Evolutionary conservation across 2,888 invertebrate species (phyloP).

Genomic region (Gymnosoma rotundatum): DNA sequence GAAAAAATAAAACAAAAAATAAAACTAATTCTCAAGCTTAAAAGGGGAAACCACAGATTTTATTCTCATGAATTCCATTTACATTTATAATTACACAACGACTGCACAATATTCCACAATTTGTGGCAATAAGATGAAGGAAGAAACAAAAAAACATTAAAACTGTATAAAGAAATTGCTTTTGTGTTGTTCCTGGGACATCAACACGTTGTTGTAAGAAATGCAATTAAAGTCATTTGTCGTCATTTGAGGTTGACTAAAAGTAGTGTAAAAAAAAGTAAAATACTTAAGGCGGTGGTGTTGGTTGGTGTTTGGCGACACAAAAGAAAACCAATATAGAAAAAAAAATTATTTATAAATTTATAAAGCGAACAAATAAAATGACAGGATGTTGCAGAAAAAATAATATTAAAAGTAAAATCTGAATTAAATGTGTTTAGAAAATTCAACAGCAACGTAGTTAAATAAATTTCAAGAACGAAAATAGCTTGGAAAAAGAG

Average conservation of each 20-base stretch:
- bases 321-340: background rate
- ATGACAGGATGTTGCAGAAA: slow-evolving; percentile 60
- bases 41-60: slow-evolving; percentile 48
- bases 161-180: slow-evolving; percentile 49
- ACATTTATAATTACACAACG: slow-evolving; percentile 68
- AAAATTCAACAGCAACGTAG: slow-evolving; percentile 26
- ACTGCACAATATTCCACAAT: slow-evolving; percentile 42
- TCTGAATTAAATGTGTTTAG: slow-evolving; percentile 47
- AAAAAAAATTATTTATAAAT: slow-evolving; percentile 20
- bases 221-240: slow-evolving; percentile 71
- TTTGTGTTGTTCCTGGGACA: slow-evolving; percentile 39
- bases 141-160: slow-evolving; percentile 14
- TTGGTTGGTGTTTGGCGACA: slow-evolving; percentile 61
- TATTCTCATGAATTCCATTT: slow-evolving; percentile 70
- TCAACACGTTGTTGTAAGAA: slow-evolving; percentile 59
- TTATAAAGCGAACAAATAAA: slow-evolving; percentile 17
- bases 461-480: background rate
- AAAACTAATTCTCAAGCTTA: slow-evolving; percentile 59
- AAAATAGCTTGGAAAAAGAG: background rate
- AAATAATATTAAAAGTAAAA: slow-evolving; percentile 25
- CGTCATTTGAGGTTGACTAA: slow-evolving; percentile 66
- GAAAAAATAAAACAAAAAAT: background rate
- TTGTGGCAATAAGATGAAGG: slow-evolving; percentile 35
- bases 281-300: slow-evolving; percentile 60
- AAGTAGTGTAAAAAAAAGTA: slow-evolving; percentile 32